Conservation (phyloP, 2,113 vertebrate genomes). For the Phylloscopus trochiloides region DNA sequence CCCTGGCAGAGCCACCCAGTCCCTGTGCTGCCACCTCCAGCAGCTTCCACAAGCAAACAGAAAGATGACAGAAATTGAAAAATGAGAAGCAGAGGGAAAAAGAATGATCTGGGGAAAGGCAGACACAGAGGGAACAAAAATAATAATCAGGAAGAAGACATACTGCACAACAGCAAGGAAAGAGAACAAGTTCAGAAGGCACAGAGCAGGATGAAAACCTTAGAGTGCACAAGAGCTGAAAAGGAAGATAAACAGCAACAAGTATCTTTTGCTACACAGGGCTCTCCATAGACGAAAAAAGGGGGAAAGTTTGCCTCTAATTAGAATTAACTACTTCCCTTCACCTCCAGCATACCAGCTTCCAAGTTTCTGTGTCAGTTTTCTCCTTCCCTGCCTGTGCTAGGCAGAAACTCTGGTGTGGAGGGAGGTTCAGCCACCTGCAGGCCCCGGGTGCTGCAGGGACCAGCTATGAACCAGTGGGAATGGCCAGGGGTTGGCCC, state of each 20-base stretch:
- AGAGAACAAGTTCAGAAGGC: not conserved
- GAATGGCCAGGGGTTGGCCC: not conserved
- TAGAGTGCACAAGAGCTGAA: not conserved
- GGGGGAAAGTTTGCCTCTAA: not conserved
- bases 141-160: not conserved
- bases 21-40: not conserved
- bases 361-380: not conserved
- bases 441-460: not conserved
- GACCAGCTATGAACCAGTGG: fast-evolving
- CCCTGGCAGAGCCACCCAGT: not conserved
- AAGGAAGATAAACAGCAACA: not conserved
- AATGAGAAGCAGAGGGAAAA: not conserved
- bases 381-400: fast-evolving
- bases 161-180: not conserved
- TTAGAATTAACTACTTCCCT: not conserved
- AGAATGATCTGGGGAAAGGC: not conserved
- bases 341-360: not conserved
- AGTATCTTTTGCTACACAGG: not conserved
- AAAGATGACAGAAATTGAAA: not conserved
- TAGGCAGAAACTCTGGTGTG: fast-evolving
- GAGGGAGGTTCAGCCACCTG: not conserved
- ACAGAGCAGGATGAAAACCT: fast-evolving
- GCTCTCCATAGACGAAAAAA: not conserved
- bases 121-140: not conserved
- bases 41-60: not conserved